Evolutionary conservation across 2,113 vertebrate species (phyloP).

Genomic region (Rhineura floridana): DNA sequence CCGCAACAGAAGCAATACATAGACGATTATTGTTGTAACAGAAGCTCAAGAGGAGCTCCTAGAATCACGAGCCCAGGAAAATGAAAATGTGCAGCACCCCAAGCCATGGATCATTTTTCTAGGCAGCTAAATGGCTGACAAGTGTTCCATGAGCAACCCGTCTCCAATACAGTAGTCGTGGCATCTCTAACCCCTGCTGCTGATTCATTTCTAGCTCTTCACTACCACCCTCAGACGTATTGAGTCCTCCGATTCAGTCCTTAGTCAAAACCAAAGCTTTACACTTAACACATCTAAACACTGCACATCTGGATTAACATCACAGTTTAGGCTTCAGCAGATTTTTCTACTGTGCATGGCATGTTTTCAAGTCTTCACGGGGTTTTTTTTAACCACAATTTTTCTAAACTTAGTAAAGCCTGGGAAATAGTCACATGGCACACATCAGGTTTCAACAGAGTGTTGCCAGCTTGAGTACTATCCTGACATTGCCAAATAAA

Average conservation of each 20-base stretch:
- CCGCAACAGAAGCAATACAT: background rate
- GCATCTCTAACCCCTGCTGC: background rate
- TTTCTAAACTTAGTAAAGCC: conserved; percentile 67
- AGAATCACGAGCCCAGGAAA: background rate
- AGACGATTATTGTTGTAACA: background rate
- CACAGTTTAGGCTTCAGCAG: conserved; percentile 7
- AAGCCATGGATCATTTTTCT: background rate
- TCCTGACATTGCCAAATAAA: background rate
- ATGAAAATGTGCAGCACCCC: background rate
- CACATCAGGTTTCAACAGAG: conserved; percentile 61
- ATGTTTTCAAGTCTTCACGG: conserved; percentile 15
- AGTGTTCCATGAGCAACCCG: background rate
- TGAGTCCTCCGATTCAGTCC: background rate
- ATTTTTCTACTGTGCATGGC: conserved; percentile 50
- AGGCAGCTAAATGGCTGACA: background rate
- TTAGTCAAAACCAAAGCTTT: conserved; percentile 4
- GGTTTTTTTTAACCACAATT: conserved; percentile 55
- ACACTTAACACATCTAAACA: rapidly evolving
- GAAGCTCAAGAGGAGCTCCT: background rate
- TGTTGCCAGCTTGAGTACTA: conserved; percentile 49
- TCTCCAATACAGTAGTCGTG: background rate
- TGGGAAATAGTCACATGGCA: conserved; percentile 51
- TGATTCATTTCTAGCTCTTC: background rate
- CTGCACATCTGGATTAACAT: background rate
- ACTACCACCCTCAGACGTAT: background rate